A percentile compares a stretch with the other conserved stretches of the same genome.
Evolutionary conservation across 2,888 invertebrate species (phyloP).

Genomic region (Orthosia gothica): DNA sequence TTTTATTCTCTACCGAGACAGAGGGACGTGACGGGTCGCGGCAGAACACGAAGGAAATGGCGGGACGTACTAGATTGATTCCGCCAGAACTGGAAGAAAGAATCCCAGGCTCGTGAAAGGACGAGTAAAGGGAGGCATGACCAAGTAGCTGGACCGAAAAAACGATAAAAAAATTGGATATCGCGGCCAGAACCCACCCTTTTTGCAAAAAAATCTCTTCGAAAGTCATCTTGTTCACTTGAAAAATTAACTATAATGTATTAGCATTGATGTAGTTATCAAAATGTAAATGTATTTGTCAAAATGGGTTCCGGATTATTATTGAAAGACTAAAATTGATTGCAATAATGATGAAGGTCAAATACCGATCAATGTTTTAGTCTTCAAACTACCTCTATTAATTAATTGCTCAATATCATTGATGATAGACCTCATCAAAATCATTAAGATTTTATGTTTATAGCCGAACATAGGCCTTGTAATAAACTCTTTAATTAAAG

Average conservation of each 20-base stretch:
- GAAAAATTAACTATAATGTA: not conserved
- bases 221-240: too few relatives aligned
- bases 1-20: too few relatives aligned
- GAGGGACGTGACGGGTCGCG: too few relatives aligned
- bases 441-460: conserved; percentile 20
- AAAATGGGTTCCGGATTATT: not conserved
- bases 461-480: conserved; percentile 1
- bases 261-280: not conserved
- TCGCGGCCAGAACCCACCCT: too few relatives aligned
- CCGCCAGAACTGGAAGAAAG: too few relatives aligned
- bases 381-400: not conserved
- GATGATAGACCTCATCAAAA: conserved; percentile 10
- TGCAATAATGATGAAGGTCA: not conserved
- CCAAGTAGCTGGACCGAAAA: too few relatives aligned
- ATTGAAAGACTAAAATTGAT: not conserved
- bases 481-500: conserved; percentile 17
- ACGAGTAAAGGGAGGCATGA: too few relatives aligned
- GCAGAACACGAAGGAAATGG: too few relatives aligned
- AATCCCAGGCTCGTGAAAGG: too few relatives aligned
- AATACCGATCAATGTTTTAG: not conserved
- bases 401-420: conserved; percentile 12
- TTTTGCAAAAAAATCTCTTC: too few relatives aligned
- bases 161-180: too few relatives aligned
- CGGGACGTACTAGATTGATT: too few relatives aligned
- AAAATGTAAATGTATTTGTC: not conserved